phyloP scores from a whole-genome alignment of 1,140 invertebrate genomes.

The Euborellia annulipes region DNA sequence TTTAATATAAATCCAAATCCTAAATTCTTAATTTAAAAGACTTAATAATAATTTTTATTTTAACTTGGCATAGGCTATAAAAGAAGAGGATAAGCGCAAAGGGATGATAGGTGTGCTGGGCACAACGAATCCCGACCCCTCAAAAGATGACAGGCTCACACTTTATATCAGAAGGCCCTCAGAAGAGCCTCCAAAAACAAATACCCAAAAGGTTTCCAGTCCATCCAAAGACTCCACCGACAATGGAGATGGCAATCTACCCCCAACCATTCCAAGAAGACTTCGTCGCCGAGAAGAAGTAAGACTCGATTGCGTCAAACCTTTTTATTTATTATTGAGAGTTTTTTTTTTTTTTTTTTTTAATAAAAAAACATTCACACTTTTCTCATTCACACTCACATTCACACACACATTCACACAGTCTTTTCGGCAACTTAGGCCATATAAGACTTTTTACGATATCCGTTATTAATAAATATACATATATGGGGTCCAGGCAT shows the following conservation, averaged over 20 bases:
- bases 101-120: slow-evolving; percentile 32
- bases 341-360: too few species aligned
- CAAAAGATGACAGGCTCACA: slow-evolving; percentile 35
- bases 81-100: slow-evolving; percentile 37
- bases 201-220: background rate
- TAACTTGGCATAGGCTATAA: slow-evolving; percentile 27
- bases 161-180: slow-evolving; percentile 42
- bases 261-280: slow-evolving; percentile 15
- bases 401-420: too few species aligned
- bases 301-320: background rate
- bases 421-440: too few species aligned
- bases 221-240: slow-evolving; percentile 18
- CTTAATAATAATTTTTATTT: too few species aligned
- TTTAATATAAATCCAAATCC: background rate
- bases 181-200: slow-evolving; percentile 11
- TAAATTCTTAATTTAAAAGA: too few species aligned
- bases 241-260: slow-evolving; percentile 19
- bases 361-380: too few species aligned
- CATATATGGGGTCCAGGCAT: too few species aligned
- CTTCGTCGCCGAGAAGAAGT: slow-evolving; percentile 12
- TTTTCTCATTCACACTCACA: too few species aligned
- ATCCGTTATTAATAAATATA: too few species aligned
- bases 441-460: too few species aligned
- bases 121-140: slow-evolving; percentile 21
- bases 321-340: too few species aligned